phyloP scores from a whole-genome alignment of 2,113 vertebrate species.

The Bagarius yarrelli region DNA sequence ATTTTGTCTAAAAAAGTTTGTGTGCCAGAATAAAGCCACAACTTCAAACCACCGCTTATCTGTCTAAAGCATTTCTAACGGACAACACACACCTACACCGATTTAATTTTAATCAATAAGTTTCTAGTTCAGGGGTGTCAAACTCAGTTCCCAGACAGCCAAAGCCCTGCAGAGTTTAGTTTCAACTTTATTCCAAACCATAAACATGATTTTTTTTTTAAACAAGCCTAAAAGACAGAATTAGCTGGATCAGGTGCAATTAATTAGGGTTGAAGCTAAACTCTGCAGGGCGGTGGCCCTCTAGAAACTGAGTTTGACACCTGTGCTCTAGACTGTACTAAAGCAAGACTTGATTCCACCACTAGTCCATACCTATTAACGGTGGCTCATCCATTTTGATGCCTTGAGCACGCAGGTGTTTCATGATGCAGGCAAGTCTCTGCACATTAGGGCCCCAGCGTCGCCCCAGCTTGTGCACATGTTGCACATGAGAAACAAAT shows the following conservation, averaged over 20 bases:
- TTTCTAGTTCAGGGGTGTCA: too few relatives aligned
- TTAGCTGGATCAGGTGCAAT: too few relatives aligned
- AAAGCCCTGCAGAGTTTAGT: too few relatives aligned
- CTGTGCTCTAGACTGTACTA: neutral
- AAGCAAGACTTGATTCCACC: neutral
- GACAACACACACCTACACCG: neutral
- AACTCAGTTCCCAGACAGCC: too few relatives aligned
- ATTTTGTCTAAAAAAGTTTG: too few relatives aligned
- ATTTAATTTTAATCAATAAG: too few relatives aligned
- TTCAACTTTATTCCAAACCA: too few relatives aligned
- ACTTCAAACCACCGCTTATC: neutral
- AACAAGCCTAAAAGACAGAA: too few relatives aligned
- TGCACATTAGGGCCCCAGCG: conserved; percentile 90
- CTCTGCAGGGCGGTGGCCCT: too few relatives aligned
- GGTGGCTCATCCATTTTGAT: conserved; percentile 90
- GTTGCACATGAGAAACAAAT: conserved; percentile 87
- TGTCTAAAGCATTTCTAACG: neutral
- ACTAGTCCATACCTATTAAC: conserved; percentile 79
- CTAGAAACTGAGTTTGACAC: too few relatives aligned
- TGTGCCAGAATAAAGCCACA: neutral
- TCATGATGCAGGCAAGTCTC: conserved; percentile 87
- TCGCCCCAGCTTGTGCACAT: conserved; percentile 86
- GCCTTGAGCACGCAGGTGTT: conserved; percentile 91
- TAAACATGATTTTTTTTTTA: too few relatives aligned
- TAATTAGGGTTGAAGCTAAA: too few relatives aligned